phyloP scores from a whole-genome alignment of 64 coral and sea anemone species.

The Pachyseris speciosa region DNA sequence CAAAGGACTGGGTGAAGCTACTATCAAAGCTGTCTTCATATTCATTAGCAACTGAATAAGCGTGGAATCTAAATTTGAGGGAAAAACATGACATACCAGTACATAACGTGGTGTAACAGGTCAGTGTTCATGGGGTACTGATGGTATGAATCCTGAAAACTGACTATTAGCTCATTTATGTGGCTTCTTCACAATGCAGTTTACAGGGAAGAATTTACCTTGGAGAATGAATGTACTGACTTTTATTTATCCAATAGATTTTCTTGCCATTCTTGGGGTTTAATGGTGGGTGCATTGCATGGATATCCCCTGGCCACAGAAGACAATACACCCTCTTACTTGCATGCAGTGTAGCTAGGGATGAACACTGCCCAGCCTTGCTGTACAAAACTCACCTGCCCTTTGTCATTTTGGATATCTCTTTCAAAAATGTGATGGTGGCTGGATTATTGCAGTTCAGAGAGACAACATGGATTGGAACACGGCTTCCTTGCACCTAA shows the following conservation, averaged over 20 bases:
- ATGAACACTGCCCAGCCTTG: neutral
- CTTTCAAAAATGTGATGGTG: conserved; percentile 81
- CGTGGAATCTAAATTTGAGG: conserved; percentile 89
- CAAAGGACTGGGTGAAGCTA: conserved; percentile 60
- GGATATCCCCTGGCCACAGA: no score
- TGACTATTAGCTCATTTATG: no score
- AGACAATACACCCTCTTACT: no score
- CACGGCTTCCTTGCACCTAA: conserved; percentile 78
- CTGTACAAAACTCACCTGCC: conserved; percentile 44
- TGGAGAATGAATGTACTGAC: neutral
- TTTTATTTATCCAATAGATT: no score
- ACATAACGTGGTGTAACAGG: no score
- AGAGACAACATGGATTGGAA: conserved; percentile 84
- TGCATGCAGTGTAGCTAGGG: no score
- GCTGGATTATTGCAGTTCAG: conserved; percentile 87
- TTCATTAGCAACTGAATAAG: conserved; percentile 82
- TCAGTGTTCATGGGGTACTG: no score
- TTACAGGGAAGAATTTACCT: neutral
- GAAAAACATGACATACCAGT: no score
- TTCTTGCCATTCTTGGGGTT: no score
- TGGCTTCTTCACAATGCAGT: no score
- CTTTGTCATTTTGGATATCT: conserved; percentile 55
- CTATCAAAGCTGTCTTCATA: conserved; percentile 84
- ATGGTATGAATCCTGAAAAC: no score
- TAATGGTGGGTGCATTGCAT: no score